These are phyloP conservation scores for Vespertilio murinus DNA, from an alignment of 2,797 vertebrate species.

Conservation along the genomic window DNA sequence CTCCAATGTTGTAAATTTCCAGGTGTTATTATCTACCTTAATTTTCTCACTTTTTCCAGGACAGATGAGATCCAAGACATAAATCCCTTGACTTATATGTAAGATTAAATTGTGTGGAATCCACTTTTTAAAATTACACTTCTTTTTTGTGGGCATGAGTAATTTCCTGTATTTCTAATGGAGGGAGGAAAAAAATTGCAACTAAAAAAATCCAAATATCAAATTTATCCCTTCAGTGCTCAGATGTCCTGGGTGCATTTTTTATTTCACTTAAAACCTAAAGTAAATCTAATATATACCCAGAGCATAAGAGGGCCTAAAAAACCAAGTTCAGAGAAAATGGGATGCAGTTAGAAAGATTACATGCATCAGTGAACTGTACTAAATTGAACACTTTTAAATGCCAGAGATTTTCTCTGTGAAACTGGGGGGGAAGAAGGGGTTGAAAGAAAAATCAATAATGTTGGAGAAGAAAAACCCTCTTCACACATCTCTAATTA, in stretches of 20 bases:
- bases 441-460: constrained; percentile 74
- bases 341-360: constrained; percentile 74
- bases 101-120: constrained; percentile 47
- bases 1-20: constrained; percentile 32
- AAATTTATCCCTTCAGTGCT: constrained; percentile 40
- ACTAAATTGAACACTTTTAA: constrained; percentile 75
- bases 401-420: constrained; percentile 72
- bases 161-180: constrained; percentile 23
- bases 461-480: constrained; percentile 60
- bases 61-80: constrained; percentile 46
- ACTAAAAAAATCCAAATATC: constrained; percentile 37
- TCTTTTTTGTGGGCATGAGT: not conserved
- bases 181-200: constrained; percentile 10
- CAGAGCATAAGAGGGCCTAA: constrained; percentile 49
- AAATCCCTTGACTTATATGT: constrained; percentile 49
- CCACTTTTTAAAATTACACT: constrained; percentile 46
- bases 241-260: not conserved
- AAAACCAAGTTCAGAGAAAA: constrained; percentile 74
- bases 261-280: constrained; percentile 58
- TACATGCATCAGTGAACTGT: constrained; percentile 68
- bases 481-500: constrained; percentile 73
- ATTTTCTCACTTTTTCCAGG: constrained; percentile 51
- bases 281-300: constrained; percentile 65
- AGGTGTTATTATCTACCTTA: constrained; percentile 46
- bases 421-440: not conserved